Percentiles rank a stretch among this genome's conserved stretches.
These are phyloP conservation scores for Lamproptera curius DNA, from an alignment of 2,888 invertebrate genomes.

Conservation along the genomic window DNA sequence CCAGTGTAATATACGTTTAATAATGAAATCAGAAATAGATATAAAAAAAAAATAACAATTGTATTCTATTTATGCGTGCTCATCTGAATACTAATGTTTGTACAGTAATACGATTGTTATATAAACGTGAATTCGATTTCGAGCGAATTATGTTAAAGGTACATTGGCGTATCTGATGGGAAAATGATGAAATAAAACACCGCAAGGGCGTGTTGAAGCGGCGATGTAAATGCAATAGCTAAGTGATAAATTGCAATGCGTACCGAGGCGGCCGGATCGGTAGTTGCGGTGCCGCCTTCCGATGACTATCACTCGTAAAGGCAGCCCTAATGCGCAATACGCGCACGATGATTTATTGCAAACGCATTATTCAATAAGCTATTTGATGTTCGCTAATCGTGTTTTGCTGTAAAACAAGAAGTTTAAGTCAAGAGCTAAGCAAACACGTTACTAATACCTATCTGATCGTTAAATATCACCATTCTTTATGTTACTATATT, in stretches of 20 bases:
- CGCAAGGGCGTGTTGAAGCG: constrained; percentile 21
- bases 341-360: constrained; percentile 44
- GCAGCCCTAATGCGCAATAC: constrained; percentile 57
- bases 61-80: too few species aligned
- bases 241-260: constrained; percentile 56
- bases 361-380: constrained; percentile 54
- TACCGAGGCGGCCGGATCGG: constrained; percentile 47
- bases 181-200: constrained; percentile 14
- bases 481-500: too few species aligned
- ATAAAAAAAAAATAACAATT: too few species aligned
- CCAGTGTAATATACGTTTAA: too few species aligned
- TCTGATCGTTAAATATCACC: too few species aligned
- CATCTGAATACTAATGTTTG: too few species aligned
- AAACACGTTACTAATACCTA: neutral
- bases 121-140: too few species aligned
- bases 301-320: constrained; percentile 58
- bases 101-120: too few species aligned
- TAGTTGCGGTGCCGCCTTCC: constrained; percentile 56
- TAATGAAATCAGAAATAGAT: too few species aligned
- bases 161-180: neutral
- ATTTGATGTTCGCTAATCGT: constrained; percentile 28
- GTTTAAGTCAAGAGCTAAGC: neutral
- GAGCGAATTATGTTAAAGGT: too few species aligned
- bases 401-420: neutral
- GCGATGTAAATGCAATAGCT: constrained; percentile 42